A percentile compares a stretch with the other conserved stretches of the same genome.
phyloP scores from a whole-genome alignment of 1,140 invertebrate species.

The Arctopsyche grandis region DNA sequence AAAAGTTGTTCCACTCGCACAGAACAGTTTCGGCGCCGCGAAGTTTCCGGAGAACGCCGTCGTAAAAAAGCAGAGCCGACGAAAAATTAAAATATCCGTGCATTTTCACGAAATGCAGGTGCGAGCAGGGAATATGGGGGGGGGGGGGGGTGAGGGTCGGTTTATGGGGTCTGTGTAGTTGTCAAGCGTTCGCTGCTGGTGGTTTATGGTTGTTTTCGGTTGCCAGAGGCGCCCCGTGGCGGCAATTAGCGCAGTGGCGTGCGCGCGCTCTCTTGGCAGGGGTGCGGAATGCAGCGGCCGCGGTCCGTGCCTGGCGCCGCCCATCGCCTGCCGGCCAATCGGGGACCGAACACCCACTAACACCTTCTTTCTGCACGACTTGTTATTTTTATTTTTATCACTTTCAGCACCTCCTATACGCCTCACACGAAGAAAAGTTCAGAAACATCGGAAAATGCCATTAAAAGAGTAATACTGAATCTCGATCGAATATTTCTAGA shows the following conservation, averaged over 20 bases:
- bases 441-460: too few relatives aligned
- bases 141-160: too few relatives aligned
- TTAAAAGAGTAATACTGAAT: too few relatives aligned
- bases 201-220: too few relatives aligned
- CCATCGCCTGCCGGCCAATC: conserved; percentile 39
- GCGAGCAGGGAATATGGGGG: too few relatives aligned
- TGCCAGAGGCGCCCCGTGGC: not conserved
- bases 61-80: not conserved
- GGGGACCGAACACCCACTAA: conserved; percentile 3
- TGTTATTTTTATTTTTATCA: not conserved
- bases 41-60: not conserved
- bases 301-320: conserved; percentile 43
- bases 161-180: too few relatives aligned
- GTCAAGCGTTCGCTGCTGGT: too few relatives aligned
- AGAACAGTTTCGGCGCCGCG: not conserved
- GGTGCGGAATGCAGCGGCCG: not conserved
- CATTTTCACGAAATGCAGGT: too few relatives aligned
- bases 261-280: not conserved
- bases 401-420: not conserved
- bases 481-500: too few relatives aligned
- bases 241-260: conserved; percentile 6
- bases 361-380: not conserved
- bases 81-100: too few relatives aligned
- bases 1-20: not conserved
- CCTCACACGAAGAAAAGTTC: too few relatives aligned